phyloP scores from a whole-genome alignment of 1,140 invertebrate genomes.

The Drosophila albomicans region DNA sequence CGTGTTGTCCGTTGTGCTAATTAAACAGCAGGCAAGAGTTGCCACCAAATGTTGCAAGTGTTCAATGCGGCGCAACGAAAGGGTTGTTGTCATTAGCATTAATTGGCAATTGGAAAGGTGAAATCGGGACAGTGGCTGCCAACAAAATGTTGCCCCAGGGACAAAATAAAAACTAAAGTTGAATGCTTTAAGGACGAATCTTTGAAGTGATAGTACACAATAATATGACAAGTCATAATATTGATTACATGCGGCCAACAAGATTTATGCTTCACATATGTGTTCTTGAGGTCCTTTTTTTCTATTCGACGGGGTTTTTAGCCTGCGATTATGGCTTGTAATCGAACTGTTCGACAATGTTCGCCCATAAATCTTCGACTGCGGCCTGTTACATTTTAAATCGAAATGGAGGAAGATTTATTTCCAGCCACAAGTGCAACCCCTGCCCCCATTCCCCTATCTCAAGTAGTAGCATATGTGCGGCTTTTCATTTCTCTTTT shows the following conservation, averaged over 20 bases:
- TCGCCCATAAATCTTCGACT: conserved; percentile 65
- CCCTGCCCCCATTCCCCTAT: conserved; percentile 43
- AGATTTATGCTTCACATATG: conserved; percentile 76
- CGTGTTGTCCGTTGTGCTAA: conserved; percentile 55
- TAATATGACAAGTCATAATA: conserved; percentile 83
- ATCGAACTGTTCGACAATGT: conserved; percentile 81
- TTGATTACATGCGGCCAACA: conserved; percentile 67
- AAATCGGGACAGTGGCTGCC: conserved; percentile 34
- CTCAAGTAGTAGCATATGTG: conserved; percentile 64
- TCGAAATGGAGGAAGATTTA: conserved; percentile 74
- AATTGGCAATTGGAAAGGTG: conserved; percentile 66
- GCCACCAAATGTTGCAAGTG: conserved; percentile 53
- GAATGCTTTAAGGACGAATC: conserved; percentile 10
- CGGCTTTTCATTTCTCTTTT: conserved; percentile 20
- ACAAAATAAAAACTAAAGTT: conserved; percentile 43
- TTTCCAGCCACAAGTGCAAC: conserved; percentile 70
- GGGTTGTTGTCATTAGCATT: conserved; percentile 72
- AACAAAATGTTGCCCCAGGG: conserved; percentile 58
- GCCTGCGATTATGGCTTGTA: conserved; percentile 76
- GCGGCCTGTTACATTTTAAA: conserved; percentile 69
- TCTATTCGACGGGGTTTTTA: conserved; percentile 20
- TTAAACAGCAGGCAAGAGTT: conserved; percentile 51
- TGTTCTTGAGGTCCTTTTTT: conserved; percentile 32
- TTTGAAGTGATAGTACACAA: conserved; percentile 59
- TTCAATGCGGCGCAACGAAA: conserved; percentile 64